Evolutionary conservation across 2,797 vertebrate species (phyloP).

Genomic region (Myioborus melanocephalus): DNA sequence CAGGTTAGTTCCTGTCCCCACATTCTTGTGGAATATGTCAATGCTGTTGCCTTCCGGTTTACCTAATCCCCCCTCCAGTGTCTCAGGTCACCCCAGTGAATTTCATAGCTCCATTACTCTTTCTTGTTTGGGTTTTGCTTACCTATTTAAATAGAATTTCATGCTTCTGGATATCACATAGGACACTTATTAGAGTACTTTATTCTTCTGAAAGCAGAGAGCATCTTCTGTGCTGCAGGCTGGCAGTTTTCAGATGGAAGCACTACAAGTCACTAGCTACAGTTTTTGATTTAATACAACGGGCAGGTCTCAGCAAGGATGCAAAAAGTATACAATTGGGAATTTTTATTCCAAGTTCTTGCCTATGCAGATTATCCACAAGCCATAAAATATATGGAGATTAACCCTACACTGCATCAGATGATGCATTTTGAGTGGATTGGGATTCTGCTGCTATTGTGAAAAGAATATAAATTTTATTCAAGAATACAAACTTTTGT

Average conservation of each 20-base stretch:
- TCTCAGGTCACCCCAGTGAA: neutral
- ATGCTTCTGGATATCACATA: neutral
- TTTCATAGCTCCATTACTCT: neutral
- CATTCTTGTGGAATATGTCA: neutral
- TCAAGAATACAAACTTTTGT: neutral
- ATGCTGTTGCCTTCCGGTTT: neutral
- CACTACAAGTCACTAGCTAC: neutral
- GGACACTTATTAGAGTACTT: neutral
- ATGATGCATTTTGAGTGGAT: neutral
- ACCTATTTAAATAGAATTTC: neutral
- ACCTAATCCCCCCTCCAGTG: neutral
- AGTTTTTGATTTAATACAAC: neutral
- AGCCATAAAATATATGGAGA: neutral
- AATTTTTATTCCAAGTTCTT: neutral
- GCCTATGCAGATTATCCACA: neutral
- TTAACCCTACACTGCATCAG: neutral
- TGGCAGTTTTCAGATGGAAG: neutral
- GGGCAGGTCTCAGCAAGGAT: neutral
- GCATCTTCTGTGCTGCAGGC: neutral
- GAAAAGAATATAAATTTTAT: neutral
- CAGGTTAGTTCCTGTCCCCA: neutral
- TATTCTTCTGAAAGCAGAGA: neutral
- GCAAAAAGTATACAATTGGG: neutral
- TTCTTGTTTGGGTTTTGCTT: neutral
- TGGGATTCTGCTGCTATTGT: neutral